A percentile compares a stretch with the other conserved stretches of the same genome.
phyloP scores from a whole-genome alignment of 2,113 vertebrate species.

The Bagarius yarrelli region DNA sequence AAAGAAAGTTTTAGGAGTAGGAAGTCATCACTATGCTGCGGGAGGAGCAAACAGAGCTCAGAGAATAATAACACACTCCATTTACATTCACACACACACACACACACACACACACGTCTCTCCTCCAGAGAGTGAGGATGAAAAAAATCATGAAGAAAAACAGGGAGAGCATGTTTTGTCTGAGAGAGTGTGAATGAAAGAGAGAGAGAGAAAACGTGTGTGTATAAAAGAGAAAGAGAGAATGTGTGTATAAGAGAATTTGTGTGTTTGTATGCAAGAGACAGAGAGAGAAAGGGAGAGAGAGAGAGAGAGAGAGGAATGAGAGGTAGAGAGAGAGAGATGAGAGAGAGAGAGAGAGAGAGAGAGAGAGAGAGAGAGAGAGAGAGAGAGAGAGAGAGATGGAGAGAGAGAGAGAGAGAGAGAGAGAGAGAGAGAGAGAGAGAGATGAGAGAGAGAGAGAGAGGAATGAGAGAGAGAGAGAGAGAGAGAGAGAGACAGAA shows the following conservation, averaged over 20 bases:
- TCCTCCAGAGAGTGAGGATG: too few relatives aligned
- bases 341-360: background rate
- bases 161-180: too few relatives aligned
- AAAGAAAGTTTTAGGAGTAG: conserved; percentile 15
- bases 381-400: too few relatives aligned
- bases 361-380: background rate
- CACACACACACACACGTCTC: conserved; percentile 17
- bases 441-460: background rate
- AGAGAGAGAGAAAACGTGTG: too few relatives aligned
- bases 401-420: background rate
- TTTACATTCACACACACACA: conserved; percentile 39
- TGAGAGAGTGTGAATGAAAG: too few relatives aligned
- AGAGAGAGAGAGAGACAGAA: too few relatives aligned
- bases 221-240: background rate
- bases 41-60: background rate
- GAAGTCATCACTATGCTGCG: conserved; percentile 5
- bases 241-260: too few relatives aligned
- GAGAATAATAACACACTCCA: conserved; percentile 41
- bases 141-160: too few relatives aligned
- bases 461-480: too few relatives aligned
- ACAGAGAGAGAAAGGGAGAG: background rate
- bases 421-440: background rate
- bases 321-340: too few relatives aligned
- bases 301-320: too few relatives aligned
- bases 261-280: too few relatives aligned